Conservation (phyloP, 2,797 vertebrate species). For the Varecia variegata region DNA sequence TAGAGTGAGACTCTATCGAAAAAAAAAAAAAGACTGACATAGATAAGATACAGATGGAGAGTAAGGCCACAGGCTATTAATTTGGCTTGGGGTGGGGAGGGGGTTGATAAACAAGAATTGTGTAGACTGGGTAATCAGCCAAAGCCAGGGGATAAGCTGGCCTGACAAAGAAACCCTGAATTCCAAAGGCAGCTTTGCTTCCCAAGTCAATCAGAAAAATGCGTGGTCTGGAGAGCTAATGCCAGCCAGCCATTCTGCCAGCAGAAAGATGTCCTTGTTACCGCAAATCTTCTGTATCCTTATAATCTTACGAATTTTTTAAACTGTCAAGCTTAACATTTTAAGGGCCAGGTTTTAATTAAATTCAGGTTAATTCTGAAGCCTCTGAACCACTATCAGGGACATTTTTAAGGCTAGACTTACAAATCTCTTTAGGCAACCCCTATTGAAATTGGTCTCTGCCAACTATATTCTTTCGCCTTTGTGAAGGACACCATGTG, state of each 20-base stretch:
- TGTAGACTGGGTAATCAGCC: not conserved
- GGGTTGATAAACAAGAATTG: not conserved
- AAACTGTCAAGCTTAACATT: not conserved
- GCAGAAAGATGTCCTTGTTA: not conserved
- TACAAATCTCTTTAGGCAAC: conserved; percentile 64
- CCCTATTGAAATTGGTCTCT: conserved; percentile 37
- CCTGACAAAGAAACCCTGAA: not conserved
- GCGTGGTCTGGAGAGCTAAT: not conserved
- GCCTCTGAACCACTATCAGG: conserved; percentile 29
- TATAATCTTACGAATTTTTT: not conserved
- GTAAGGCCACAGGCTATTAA: not conserved
- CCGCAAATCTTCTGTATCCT: not conserved
- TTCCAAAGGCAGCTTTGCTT: not conserved
- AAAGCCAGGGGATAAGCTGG: not conserved
- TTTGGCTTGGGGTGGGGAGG: not conserved
- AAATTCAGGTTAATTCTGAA: not conserved
- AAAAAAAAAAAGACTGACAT: too few species aligned
- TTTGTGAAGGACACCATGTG: conserved; percentile 72
- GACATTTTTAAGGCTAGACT: conserved; percentile 50
- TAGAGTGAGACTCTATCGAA: too few species aligned
- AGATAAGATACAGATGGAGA: not conserved
- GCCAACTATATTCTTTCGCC: conserved; percentile 56
- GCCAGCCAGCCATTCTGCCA: not conserved
- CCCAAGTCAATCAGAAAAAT: not conserved
- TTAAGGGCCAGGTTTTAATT: not conserved